These are phyloP conservation scores for Chrysogorgia sp. DNA, from an alignment of 92 coral and sea anemone genomes.

Conservation along the genomic window DNA sequence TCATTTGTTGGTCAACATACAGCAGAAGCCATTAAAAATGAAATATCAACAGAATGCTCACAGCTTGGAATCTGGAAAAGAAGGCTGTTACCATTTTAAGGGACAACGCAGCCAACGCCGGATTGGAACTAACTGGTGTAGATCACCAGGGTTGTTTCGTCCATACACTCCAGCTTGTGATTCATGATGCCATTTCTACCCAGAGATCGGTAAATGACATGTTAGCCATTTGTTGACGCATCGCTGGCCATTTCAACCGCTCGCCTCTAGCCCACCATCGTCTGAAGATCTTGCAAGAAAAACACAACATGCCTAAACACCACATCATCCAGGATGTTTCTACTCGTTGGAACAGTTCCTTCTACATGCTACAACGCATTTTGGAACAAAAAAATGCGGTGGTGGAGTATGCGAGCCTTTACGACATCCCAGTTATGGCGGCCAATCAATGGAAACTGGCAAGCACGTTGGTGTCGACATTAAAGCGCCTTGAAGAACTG, in stretches of 20 bases:
- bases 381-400: constrained; percentile 1
- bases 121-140: constrained; percentile 19
- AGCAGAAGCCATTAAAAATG: constrained; percentile 17
- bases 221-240: constrained; percentile 24
- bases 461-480: constrained; percentile 3
- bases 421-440: constrained; percentile 11
- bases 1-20: constrained; percentile 25
- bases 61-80: not conserved
- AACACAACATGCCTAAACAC: not conserved
- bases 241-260: constrained; percentile 20
- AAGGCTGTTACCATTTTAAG: constrained; percentile 7
- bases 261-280: constrained; percentile 16
- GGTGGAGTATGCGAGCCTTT: constrained; percentile 9
- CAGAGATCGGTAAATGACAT: constrained; percentile 21
- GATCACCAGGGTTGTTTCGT: constrained; percentile 22
- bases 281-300: constrained; percentile 6
- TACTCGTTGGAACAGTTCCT: constrained; percentile 16
- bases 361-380: constrained; percentile 18
- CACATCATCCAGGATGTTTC: constrained; percentile 7
- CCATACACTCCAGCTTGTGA: constrained; percentile 20
- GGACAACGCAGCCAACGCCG: constrained; percentile 25
- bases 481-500: constrained; percentile 8
- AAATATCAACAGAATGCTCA: constrained; percentile 6
- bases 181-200: constrained; percentile 25
- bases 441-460: constrained; percentile 17